These are phyloP conservation scores for Tineola bisselliella DNA, from an alignment of 2,888 invertebrate species.

Conservation along the genomic window DNA sequence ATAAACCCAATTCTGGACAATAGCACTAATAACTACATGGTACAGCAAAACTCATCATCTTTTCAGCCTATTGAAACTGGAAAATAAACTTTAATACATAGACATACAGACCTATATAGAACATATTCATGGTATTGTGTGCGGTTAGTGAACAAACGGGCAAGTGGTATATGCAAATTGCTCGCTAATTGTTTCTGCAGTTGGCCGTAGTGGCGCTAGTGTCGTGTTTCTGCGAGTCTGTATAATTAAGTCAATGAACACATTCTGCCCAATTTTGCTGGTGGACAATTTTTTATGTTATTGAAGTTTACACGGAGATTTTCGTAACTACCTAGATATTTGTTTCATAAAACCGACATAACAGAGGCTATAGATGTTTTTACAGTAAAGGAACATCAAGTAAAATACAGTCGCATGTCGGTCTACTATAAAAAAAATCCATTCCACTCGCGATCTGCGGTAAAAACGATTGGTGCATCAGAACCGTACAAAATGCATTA, in stretches of 20 bases:
- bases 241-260: neutral
- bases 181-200: neutral
- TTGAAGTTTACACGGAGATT: no score
- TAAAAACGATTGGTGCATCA: no score
- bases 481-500: no score
- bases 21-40: neutral
- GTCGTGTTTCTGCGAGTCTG: neutral
- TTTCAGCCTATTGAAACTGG: neutral
- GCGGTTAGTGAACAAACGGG: neutral
- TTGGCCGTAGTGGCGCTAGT: neutral
- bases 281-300: no score
- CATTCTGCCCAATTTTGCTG: neutral
- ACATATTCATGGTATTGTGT: neutral
- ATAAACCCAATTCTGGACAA: neutral
- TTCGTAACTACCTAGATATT: no score
- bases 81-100: neutral
- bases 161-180: conserved; percentile 5
- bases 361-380: no score
- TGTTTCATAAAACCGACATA: no score
- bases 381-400: no score
- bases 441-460: no score
- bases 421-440: no score
- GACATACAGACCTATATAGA: neutral
- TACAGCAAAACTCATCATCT: neutral
- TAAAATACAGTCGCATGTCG: no score